Percentiles rank a stretch among this genome's conserved stretches.
Evolutionary conservation across 2,113 vertebrate genomes (phyloP).

Genomic region (Genyomyrus donnyi): DNA sequence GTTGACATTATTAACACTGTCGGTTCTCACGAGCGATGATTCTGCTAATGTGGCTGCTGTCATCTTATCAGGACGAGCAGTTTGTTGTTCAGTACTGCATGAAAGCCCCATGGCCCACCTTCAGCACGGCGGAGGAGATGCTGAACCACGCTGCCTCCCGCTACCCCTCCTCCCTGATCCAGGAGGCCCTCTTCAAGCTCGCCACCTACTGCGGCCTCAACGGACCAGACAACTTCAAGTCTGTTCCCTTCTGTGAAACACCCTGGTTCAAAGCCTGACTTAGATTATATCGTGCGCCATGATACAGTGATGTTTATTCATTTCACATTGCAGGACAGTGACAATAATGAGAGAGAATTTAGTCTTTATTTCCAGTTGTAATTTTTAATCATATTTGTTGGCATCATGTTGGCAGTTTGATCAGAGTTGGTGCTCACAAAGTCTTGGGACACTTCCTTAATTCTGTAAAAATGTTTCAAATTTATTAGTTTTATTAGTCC

Average conservation of each 20-base stretch:
- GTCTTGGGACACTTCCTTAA: background rate
- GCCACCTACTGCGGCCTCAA: constrained; percentile 84
- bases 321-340: background rate
- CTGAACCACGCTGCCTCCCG: constrained; percentile 65
- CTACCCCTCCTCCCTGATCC: constrained; percentile 61
- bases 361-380: background rate
- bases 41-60: background rate
- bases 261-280: background rate
- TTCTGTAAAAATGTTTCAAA: background rate
- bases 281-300: background rate
- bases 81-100: constrained; percentile 90
- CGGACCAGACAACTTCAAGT: constrained; percentile 81
- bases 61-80: constrained; percentile 68
- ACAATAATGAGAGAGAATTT: background rate
- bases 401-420: background rate
- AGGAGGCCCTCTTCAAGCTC: constrained; percentile 78
- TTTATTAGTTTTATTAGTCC: background rate
- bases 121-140: constrained; percentile 85
- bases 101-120: constrained; percentile 81
- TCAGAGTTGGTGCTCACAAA: background rate
- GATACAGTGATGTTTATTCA: background rate
- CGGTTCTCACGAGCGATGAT: background rate
- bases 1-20: background rate
- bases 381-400: background rate
- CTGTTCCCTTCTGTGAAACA: constrained; percentile 23